Conservation (phyloP, 2,113 vertebrate species). For the Archocentrus centrarchus region DNA sequence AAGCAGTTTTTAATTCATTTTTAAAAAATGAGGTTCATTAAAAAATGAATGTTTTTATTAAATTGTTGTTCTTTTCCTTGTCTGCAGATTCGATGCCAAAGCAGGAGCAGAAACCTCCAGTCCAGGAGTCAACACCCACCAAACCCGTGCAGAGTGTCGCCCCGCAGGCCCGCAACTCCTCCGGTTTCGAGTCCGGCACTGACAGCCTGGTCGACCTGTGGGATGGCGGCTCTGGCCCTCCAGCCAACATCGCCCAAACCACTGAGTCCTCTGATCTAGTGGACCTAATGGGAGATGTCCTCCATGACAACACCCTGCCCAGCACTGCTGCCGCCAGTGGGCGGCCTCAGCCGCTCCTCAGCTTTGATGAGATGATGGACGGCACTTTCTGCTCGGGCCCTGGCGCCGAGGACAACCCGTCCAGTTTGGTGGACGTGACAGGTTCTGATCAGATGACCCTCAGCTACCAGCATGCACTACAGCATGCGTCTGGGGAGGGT, state of each 20-base stretch:
- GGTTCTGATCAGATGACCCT: conserved; percentile 82
- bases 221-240: conserved; percentile 75
- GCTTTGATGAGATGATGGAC: conserved; percentile 91
- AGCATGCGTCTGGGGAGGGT: conserved; percentile 79
- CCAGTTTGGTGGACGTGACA: conserved; percentile 82
- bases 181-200: conserved; percentile 52
- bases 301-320: conserved; percentile 35
- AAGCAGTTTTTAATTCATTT: fast-evolving
- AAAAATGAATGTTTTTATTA: background rate
- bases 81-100: conserved; percentile 62
- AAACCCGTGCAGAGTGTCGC: conserved; percentile 78
- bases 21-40: background rate
- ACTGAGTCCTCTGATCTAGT: conserved; percentile 74
- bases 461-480: conserved; percentile 87
- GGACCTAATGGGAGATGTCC: conserved; percentile 74
- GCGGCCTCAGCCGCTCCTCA: conserved; percentile 84
- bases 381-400: conserved; percentile 84
- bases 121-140: conserved; percentile 70
- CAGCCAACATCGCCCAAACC: conserved; percentile 61
- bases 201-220: conserved; percentile 88
- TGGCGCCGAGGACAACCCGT: conserved; percentile 77
- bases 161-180: conserved; percentile 71
- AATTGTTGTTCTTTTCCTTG: background rate
- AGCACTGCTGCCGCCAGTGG: conserved; percentile 21
- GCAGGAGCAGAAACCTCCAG: conserved; percentile 41